These are phyloP conservation scores for Pipistrellus pygmaeus DNA, from an alignment of 2,797 vertebrate species.

Conservation along the genomic window DNA sequence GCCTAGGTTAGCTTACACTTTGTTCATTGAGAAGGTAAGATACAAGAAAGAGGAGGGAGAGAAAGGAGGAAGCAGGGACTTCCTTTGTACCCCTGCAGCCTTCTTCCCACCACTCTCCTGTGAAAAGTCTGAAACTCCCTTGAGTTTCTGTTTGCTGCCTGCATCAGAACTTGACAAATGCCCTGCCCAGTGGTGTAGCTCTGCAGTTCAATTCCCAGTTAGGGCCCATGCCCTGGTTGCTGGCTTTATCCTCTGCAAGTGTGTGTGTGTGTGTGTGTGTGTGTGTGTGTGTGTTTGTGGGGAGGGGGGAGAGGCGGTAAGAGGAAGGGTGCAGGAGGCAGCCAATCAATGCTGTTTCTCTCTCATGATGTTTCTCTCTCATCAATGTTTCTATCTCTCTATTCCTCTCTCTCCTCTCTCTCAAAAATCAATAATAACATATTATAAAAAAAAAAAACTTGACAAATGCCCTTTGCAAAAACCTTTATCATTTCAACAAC, in stretches of 20 bases:
- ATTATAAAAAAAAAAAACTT: background rate
- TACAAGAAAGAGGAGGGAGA: background rate
- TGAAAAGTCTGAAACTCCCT: background rate
- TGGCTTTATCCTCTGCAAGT: too few species aligned
- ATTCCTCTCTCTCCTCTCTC: too few species aligned
- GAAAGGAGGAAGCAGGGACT: background rate
- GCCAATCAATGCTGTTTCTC: too few species aligned
- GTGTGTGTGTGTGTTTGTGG: too few species aligned
- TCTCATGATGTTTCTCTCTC: too few species aligned
- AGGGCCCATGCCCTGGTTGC: too few species aligned
- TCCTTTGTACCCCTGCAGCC: background rate
- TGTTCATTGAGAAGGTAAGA: background rate
- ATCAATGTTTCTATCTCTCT: too few species aligned
- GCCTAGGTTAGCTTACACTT: background rate
- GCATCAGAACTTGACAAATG: background rate
- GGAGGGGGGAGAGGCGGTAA: too few species aligned
- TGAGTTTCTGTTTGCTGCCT: background rate
- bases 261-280: too few species aligned
- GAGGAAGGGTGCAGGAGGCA: too few species aligned
- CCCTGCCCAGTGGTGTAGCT: background rate
- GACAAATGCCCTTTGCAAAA: conserved; percentile 14
- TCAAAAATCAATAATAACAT: too few species aligned
- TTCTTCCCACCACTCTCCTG: background rate
- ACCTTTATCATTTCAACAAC: background rate
- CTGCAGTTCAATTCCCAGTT: too few species aligned